Evolutionary conservation across 1,140 invertebrate species (phyloP).

Genomic region (Phortica variegata): DNA sequence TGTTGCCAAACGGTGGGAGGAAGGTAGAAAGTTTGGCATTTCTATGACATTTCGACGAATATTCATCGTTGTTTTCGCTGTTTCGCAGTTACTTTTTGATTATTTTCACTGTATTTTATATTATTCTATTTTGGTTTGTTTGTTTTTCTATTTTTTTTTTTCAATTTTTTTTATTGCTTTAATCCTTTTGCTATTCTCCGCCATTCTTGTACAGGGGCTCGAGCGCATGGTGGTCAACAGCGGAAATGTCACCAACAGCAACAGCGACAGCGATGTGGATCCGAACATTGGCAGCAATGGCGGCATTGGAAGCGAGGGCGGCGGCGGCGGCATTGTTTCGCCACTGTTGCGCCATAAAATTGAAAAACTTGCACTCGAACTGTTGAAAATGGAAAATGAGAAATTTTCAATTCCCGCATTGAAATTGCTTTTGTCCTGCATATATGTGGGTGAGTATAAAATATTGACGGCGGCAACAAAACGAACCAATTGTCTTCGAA

Average conservation of each 20-base stretch:
- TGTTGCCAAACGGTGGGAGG: conserved; percentile 5
- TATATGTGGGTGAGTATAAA: conserved; percentile 68
- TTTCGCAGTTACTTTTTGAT: conserved; percentile 1
- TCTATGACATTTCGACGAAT: conserved; percentile 15
- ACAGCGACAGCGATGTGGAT: conserved; percentile 1
- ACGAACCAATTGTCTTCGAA: too few relatives aligned
- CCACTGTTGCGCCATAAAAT: conserved; percentile 66
- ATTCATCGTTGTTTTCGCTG: neutral
- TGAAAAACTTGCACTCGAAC: conserved; percentile 72
- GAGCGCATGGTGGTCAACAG: conserved; percentile 69
- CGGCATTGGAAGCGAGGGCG: conserved; percentile 18
- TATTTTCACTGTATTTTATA: conserved; percentile 4
- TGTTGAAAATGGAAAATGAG: conserved; percentile 69
- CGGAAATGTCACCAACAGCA: conserved; percentile 19
- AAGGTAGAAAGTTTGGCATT: too few relatives aligned
- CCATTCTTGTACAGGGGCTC: conserved; percentile 63
- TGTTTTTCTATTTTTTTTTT: conserved; percentile 38
- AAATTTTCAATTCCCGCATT: conserved; percentile 69
- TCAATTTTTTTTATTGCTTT: conserved; percentile 2
- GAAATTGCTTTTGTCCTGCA: conserved; percentile 75
- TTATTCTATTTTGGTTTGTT: conserved; percentile 20
- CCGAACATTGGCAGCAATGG: neutral
- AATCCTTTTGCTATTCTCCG: conserved; percentile 1
- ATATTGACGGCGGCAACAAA: too few relatives aligned
- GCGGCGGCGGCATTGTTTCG: conserved; percentile 31